Evolutionary conservation across 2,888 invertebrate species (phyloP), one percentile per base, ranked within the genome.

Genomic region (Ditylenchus weischeri): DNA sequence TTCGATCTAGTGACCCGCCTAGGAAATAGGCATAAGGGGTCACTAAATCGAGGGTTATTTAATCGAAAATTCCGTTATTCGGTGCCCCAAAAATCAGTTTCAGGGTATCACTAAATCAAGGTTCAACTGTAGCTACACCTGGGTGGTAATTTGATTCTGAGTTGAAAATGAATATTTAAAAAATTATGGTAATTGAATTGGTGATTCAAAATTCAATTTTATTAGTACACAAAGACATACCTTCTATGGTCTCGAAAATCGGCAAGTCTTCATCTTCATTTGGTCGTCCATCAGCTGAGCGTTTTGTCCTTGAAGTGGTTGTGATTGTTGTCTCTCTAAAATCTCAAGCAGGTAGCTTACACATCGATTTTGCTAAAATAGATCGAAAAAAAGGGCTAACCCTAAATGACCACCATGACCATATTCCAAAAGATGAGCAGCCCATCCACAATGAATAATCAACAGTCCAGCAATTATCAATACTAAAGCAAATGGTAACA

Each of bases 371-470:
- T 15, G 36, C 18, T 13, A 43, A 15, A 13, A 57, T 70, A 51
- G 69, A 69, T 15, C 60, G 62, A 23, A 72, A 68, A 70, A 59
- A 21, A 38, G 19, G 15, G n/a, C 21, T n/a, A 59, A 19, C 36
- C 47, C 19, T 59, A 38, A 11, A n/a, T 29, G 43, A 47, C 81
- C 72, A 19, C 75, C 73, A 65, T 79, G 79, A n/a, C 72, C 72
- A 47, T 75, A 74, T 58, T 81, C 80, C 19, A 82, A 69, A n/a
- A 82, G 75, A 69, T 82, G 79, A 35, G 82, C 82, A 11, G 82
- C 82, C 76, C 82, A 82, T 65, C 82, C 82, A 69, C 81, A 82
- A 65, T 82, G 82, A 71, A 82, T 76, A 19, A 82, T 69, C n/a
- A 80, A 69, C 35, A 82, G 73, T 60, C 82, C 82, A 60, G 79